Evolutionary conservation across 2,113 vertebrate species (phyloP), one percentile per base, ranked within the genome.

Genomic region (Dasypus novemcinctus): DNA sequence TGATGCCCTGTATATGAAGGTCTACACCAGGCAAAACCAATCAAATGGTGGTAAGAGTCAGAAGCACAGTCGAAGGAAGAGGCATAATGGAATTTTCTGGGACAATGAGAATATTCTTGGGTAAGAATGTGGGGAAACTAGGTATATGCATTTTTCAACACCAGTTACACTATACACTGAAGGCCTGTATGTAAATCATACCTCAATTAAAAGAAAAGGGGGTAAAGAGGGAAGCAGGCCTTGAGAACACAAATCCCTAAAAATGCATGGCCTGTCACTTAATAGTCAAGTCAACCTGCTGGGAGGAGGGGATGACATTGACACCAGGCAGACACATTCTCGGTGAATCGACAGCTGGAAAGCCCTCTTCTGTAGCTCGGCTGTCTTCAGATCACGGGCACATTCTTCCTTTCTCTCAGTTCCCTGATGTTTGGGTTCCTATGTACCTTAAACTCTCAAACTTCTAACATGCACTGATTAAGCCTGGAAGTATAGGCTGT

Each of bases 301-400:
- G 14, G 17, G 38, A 6, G 13, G 41, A 59, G 75, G 41, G 31
- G 71, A 12, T 36, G 31, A 38, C 29, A 18, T 4, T n/a, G 14
- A 11, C 4, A 31, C 36, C 9, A 20, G 18, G 36, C 12, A 31
- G 57, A 29, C 33, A 33, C 2, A 15, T 5, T 75, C 79, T 12
- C 12, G 17, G 52, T 5, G n/a, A 23, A 23, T 5, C 27, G 0
- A 9, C 0, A 41, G 81, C 14, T 0, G 72, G 12, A 5, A 31
- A 25, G 79, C 13, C 7, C 13, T 27, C 13, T 63, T n/a, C 90
- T 3, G 5, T 0, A 29, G 49, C 82, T 59, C 36, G 0, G 82
- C 43, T 54, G 46, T n/a, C 43, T 20, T 74, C 3, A 25, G 20
- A 21, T 25, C 43, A 57, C 0, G 0, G 74, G 79, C 41, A 25